Evolutionary conservation across 2,113 vertebrate genomes (phyloP).

Genomic region (Camelus bactrianus): DNA sequence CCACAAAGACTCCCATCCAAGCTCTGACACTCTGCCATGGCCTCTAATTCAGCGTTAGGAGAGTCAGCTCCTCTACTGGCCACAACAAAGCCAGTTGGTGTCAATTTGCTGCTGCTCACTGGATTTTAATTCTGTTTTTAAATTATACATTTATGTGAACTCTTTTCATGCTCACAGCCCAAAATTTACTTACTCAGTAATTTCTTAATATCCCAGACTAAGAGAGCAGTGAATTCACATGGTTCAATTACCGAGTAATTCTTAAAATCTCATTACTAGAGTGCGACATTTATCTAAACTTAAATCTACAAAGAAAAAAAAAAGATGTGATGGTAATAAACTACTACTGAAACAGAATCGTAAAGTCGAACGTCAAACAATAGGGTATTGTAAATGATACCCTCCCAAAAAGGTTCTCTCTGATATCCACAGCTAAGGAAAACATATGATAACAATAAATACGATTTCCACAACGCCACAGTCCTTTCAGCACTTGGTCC

Average conservation of each 20-base stretch:
- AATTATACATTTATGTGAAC: neutral
- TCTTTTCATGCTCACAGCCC: neutral
- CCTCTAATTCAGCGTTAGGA: neutral
- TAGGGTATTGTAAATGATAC: slow-evolving; percentile 83
- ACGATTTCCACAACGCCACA: slow-evolving; percentile 82
- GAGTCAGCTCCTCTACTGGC: neutral
- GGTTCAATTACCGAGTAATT: slow-evolving; percentile 57
- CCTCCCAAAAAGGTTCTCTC: slow-evolving; percentile 78
- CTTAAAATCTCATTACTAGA: slow-evolving; percentile 77
- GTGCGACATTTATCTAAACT: slow-evolving; percentile 77
- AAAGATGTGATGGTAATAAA: slow-evolving; percentile 78
- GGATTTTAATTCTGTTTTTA: slow-evolving; percentile 32
- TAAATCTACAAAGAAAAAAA: slow-evolving; percentile 79
- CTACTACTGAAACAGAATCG: slow-evolving; percentile 80
- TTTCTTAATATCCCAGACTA: neutral
- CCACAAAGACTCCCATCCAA: neutral
- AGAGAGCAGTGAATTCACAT: slow-evolving; percentile 33
- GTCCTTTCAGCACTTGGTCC: slow-evolving; percentile 86
- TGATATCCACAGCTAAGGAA: slow-evolving; percentile 82
- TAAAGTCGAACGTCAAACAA: slow-evolving; percentile 85
- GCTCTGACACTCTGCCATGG: neutral
- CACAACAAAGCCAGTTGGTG: neutral
- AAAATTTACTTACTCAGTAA: slow-evolving; percentile 23
- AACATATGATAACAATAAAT: slow-evolving; percentile 89
- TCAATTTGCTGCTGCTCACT: neutral